Evolutionary conservation across 2,888 invertebrate genomes (phyloP).

Genomic region (Ischnus inquisitorius): DNA sequence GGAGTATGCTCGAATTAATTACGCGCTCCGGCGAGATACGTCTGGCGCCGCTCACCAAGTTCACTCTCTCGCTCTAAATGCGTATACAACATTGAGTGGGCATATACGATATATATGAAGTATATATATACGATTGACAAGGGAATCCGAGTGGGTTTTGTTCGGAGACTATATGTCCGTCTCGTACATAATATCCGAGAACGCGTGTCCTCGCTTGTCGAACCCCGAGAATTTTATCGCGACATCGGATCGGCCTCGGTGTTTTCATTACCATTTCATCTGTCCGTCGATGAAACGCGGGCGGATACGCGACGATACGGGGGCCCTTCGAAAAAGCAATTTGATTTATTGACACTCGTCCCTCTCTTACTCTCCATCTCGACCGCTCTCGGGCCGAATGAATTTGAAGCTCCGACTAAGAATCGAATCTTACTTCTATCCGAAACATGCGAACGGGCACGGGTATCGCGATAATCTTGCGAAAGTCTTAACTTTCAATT

Average conservation of each 20-base stretch:
- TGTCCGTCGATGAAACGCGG: constrained; percentile 70
- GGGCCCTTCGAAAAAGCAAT: constrained; percentile 78
- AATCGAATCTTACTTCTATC: constrained; percentile 10
- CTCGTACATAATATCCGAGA: constrained; percentile 68
- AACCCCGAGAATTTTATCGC: constrained; percentile 83
- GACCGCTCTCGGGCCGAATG: background rate
- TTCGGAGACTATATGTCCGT: constrained; percentile 64
- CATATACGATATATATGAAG: constrained; percentile 44
- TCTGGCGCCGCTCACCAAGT: constrained; percentile 23
- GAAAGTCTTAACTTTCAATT: too few relatives aligned
- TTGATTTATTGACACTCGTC: constrained; percentile 81
- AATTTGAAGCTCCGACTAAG: constrained; percentile 6
- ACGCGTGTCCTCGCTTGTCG: constrained; percentile 80
- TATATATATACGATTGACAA: constrained; percentile 55
- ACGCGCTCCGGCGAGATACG: constrained; percentile 32
- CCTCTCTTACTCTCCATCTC: background rate
- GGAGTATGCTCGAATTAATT: constrained; percentile 63
- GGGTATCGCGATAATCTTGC: background rate
- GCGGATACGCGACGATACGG: constrained; percentile 19
- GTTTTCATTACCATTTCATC: constrained; percentile 84
- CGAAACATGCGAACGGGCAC: constrained; percentile 62
- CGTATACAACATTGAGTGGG: background rate
- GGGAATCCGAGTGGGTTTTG: constrained; percentile 65
- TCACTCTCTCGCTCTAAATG: background rate
- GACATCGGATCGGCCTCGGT: constrained; percentile 80